phyloP scores from a whole-genome alignment of 2,113 vertebrate genomes.

The Entomyzon cyanotis region DNA sequence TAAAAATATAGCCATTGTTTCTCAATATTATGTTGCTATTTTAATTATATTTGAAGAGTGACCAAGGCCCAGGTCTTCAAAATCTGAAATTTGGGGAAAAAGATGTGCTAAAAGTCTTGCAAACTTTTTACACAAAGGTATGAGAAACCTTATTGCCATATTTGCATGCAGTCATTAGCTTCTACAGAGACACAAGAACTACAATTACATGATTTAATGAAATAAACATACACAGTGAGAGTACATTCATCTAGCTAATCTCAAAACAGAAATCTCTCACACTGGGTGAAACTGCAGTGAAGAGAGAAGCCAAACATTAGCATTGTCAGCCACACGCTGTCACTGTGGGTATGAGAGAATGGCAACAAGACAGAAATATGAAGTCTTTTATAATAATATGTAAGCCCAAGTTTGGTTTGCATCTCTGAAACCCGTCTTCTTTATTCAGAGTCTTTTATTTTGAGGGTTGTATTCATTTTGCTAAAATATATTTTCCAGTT shows the following conservation, averaged over 20 bases:
- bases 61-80: neutral
- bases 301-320: neutral
- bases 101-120: neutral
- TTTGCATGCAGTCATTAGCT: neutral
- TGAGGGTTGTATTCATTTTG: neutral
- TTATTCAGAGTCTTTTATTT: neutral
- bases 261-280: conserved; percentile 9
- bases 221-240: conserved; percentile 2
- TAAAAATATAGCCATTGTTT: neutral
- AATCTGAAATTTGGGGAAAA: neutral
- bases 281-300: neutral
- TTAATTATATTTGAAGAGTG: conserved; percentile 2
- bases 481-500: neutral
- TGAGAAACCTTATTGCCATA: neutral
- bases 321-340: neutral
- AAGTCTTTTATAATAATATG: neutral
- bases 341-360: neutral
- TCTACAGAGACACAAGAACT: neutral
- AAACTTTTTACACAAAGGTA: neutral
- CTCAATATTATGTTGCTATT: neutral
- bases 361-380: neutral
- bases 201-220: conserved; percentile 22
- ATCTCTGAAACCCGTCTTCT: neutral
- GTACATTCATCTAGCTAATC: neutral
- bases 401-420: neutral